Evolutionary conservation across 2,888 invertebrate species (phyloP).

Genomic region (Zygaena filipendulae): DNA sequence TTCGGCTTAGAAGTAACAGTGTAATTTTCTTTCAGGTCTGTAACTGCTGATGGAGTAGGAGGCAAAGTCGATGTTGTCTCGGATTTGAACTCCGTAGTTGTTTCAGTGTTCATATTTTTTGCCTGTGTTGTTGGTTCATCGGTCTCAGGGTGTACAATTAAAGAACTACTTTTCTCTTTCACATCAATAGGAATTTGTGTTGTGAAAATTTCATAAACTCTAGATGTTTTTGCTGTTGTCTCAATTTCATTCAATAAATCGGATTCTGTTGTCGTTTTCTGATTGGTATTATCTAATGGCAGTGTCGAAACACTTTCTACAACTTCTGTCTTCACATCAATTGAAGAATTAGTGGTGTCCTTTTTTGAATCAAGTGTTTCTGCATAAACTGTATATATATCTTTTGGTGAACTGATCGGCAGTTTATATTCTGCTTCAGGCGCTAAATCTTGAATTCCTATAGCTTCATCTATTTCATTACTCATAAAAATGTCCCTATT

Average conservation of each 20-base stretch:
- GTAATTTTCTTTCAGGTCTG: slow-evolving; percentile 22
- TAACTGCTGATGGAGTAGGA: slow-evolving; percentile 27
- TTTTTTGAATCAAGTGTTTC: slow-evolving; percentile 27
- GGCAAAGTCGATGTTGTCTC: slow-evolving; percentile 47
- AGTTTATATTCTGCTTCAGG: not conserved
- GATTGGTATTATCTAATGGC: slow-evolving; percentile 32
- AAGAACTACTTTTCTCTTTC: slow-evolving; percentile 22
- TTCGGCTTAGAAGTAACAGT: slow-evolving; percentile 24
- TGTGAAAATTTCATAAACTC: slow-evolving; percentile 47
- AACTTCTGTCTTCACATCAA: slow-evolving; percentile 26
- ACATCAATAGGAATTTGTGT: slow-evolving; percentile 25
- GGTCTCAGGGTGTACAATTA: slow-evolving; percentile 19
- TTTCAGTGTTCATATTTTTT: slow-evolving; percentile 40
- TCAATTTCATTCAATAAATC: slow-evolving; percentile 35
- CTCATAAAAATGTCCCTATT: slow-evolving; percentile 53
- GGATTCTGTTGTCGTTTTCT: slow-evolving; percentile 28
- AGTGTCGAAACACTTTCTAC: slow-evolving; percentile 53
- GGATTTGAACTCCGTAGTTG: slow-evolving; percentile 42
- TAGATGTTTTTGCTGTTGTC: slow-evolving; percentile 41
- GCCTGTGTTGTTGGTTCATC: slow-evolving; percentile 31
- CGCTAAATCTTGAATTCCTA: slow-evolving; percentile 20
- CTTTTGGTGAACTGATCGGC: slow-evolving; percentile 22
- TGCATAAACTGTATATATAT: slow-evolving; percentile 34
- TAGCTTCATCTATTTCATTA: slow-evolving; percentile 56
- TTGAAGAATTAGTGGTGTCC: slow-evolving; percentile 18